These are phyloP conservation scores for Drosophila grimshawi DNA, from an alignment of 1,140 invertebrate species.

Conservation along the genomic window DNA sequence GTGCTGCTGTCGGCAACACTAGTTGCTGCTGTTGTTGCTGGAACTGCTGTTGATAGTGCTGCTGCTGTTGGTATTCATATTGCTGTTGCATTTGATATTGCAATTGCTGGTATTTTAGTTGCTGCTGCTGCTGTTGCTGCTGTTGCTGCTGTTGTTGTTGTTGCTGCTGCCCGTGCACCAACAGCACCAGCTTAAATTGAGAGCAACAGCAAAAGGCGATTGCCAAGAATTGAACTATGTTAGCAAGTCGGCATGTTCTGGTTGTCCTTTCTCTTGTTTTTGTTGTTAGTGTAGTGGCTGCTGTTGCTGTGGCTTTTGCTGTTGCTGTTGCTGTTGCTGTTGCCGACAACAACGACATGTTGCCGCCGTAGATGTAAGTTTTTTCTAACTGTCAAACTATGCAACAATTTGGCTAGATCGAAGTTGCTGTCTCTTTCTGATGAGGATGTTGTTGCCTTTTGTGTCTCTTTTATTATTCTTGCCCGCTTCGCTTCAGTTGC, in stretches of 20 bases:
- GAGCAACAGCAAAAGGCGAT: slow-evolving; percentile 66
- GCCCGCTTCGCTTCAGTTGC: slow-evolving; percentile 33
- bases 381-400: slow-evolving; percentile 51
- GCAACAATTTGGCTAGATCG: slow-evolving; percentile 51
- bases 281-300: neutral
- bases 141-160: slow-evolving; percentile 46
- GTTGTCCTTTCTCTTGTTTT: neutral
- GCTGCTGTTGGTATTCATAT: slow-evolving; percentile 77
- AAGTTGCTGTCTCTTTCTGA: slow-evolving; percentile 8
- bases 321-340: slow-evolving; percentile 50
- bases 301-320: slow-evolving; percentile 53
- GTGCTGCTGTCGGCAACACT: slow-evolving; percentile 32
- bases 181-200: slow-evolving; percentile 42
- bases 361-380: slow-evolving; percentile 33
- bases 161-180: slow-evolving; percentile 57
- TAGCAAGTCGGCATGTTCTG: slow-evolving; percentile 57
- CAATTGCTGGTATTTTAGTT: slow-evolving; percentile 74
- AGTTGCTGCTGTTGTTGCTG: slow-evolving; percentile 63
- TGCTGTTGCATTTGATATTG: slow-evolving; percentile 78
- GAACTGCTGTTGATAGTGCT: slow-evolving; percentile 70
- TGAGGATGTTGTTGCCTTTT: slow-evolving; percentile 13
- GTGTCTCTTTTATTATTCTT: slow-evolving; percentile 30
- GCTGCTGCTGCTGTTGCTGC: slow-evolving; percentile 47
- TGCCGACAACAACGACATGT: slow-evolving; percentile 63
- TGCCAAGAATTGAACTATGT: slow-evolving; percentile 67